phyloP scores from a whole-genome alignment of 2,888 invertebrate genomes.

The Hydroisotoma schaefferi region DNA sequence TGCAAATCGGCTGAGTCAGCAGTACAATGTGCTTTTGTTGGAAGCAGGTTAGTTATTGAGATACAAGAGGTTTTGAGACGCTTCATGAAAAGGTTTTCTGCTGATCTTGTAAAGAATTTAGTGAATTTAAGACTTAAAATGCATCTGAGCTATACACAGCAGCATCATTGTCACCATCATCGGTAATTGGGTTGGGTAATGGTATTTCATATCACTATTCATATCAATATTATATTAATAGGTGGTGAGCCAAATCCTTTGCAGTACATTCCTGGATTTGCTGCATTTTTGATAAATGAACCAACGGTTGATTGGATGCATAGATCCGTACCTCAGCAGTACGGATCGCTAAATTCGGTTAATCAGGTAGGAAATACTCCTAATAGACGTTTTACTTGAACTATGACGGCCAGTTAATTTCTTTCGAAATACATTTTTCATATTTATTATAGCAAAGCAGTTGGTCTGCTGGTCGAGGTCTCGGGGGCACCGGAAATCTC shows the following conservation, averaged over 20 bases:
- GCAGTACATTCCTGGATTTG: slow-evolving; percentile 28
- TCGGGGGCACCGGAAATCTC: slow-evolving; percentile 25
- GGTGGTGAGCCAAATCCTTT: slow-evolving; percentile 35
- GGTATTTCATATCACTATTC: neutral
- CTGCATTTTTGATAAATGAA: slow-evolving; percentile 24
- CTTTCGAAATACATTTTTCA: neutral
- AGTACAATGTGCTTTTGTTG: slow-evolving; percentile 1
- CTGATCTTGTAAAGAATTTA: too few relatives aligned
- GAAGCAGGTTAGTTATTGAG: slow-evolving; percentile 12
- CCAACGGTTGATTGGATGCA: slow-evolving; percentile 31
- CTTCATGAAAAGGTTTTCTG: too few relatives aligned
- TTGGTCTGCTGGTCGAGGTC: slow-evolving; percentile 22
- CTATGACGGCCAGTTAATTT: neutral
- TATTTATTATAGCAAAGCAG: slow-evolving; percentile 16
- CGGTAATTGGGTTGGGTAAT: too few relatives aligned
- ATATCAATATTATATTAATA: too few relatives aligned
- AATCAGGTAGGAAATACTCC: slow-evolving; percentile 18
- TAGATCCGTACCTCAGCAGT: slow-evolving; percentile 24
- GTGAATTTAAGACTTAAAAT: too few relatives aligned
- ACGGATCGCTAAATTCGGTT: slow-evolving; percentile 17
- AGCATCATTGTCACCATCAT: too few relatives aligned
- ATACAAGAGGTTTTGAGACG: neutral
- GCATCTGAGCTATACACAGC: too few relatives aligned
- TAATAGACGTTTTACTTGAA: neutral
- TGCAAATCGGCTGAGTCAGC: neutral